Evolutionary conservation across 2,888 invertebrate species (phyloP).

Genomic region (Polyommatus icarus): DNA sequence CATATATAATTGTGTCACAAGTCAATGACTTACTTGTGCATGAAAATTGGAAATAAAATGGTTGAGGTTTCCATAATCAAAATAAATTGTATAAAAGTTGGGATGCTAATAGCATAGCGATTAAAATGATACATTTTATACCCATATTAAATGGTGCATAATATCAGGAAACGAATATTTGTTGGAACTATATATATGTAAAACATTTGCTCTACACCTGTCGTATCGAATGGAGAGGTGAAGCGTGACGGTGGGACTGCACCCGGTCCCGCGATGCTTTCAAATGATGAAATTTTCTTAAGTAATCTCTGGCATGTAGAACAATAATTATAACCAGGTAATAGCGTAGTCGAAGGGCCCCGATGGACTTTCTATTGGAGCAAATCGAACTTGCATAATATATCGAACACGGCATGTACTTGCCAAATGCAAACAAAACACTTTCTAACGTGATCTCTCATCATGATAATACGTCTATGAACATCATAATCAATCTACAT

Average conservation of each 20-base stretch:
- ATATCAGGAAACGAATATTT: conserved; percentile 2
- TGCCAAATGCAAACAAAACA: conserved; percentile 4
- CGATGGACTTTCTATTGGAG: conserved; percentile 14
- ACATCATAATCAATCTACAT: background rate
- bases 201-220: conserved; percentile 56
- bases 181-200: background rate
- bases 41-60: background rate
- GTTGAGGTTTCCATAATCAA: background rate
- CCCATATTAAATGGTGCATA: background rate
- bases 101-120: background rate
- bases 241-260: conserved; percentile 58
- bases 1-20: too few species aligned
- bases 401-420: background rate
- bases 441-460: background rate
- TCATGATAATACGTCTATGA: background rate
- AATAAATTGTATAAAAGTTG: background rate
- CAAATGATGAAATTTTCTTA: conserved; percentile 26
- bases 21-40: background rate
- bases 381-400: background rate
- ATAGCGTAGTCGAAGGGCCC: background rate
- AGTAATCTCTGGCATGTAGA: background rate
- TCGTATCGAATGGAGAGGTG: conserved; percentile 62
- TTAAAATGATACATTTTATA: background rate
- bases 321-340: background rate
- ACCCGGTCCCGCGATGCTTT: conserved; percentile 45